Percentiles rank a stretch among this genome's conserved stretches.
Conservation (phyloP, 1,140 invertebrate species). For the Acromyrmex charruanus region DNA sequence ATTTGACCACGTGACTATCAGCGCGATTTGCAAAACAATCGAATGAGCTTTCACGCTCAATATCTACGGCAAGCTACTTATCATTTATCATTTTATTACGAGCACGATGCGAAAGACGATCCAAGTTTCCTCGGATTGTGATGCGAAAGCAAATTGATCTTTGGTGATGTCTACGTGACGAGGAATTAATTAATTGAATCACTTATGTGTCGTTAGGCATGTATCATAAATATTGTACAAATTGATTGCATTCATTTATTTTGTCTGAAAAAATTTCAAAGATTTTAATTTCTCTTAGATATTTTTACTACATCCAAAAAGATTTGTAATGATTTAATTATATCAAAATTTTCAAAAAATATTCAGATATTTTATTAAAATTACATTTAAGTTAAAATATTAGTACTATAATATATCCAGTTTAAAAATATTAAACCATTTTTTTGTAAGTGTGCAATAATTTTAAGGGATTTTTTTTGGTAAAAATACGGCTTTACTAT, state of each 20-base stretch:
- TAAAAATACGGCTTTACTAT: too few species aligned
- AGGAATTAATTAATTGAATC: neutral
- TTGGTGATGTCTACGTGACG: neutral
- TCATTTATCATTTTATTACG: constrained; percentile 46
- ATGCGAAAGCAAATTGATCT: constrained; percentile 15
- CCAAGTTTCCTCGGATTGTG: neutral
- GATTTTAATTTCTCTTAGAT: neutral
- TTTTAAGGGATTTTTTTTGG: too few species aligned
- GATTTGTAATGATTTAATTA: constrained; percentile 22
- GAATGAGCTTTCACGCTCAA: constrained; percentile 44
- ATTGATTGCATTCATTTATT: neutral
- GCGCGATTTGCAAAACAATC: constrained; percentile 27
- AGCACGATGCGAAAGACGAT: constrained; percentile 28
- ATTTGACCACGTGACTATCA: constrained; percentile 29
- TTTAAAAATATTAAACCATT: neutral
- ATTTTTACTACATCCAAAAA: neutral
- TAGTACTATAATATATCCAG: too few species aligned
- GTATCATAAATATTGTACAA: neutral
- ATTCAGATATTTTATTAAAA: neutral
- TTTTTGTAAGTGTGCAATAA: neutral
- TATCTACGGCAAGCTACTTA: constrained; percentile 50
- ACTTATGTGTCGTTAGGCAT: neutral
- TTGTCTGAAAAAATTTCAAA: neutral
- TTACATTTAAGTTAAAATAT: neutral
- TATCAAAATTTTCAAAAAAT: neutral